A percentile compares a stretch with the other conserved stretches of the same genome.
These are phyloP conservation scores for Halcyon leucocephala DNA, from an alignment of 2,797 vertebrate genomes.

Conservation along the genomic window DNA sequence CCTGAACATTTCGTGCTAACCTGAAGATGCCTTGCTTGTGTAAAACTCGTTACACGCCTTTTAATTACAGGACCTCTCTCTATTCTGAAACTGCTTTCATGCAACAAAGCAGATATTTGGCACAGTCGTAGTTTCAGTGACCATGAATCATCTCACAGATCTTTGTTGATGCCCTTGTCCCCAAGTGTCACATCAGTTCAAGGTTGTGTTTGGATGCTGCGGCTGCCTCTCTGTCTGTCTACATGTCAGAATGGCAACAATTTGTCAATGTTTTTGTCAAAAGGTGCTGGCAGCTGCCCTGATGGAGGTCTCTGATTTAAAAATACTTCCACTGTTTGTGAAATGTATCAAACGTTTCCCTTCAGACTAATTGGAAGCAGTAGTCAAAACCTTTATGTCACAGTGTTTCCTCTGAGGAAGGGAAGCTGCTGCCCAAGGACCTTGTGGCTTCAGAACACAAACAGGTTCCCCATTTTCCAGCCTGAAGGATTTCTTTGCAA, in stretches of 20 bases:
- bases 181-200: not conserved
- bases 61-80: not conserved
- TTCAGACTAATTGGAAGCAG: constrained; percentile 11
- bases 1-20: not conserved
- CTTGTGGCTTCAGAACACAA: not conserved
- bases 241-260: constrained; percentile 27
- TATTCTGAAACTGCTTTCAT: not conserved
- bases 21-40: not conserved
- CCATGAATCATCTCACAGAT: not conserved
- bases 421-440: not conserved
- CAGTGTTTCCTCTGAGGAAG: not conserved
- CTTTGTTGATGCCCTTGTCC: not conserved
- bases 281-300: not conserved
- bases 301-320: not conserved
- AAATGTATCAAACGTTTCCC: not conserved
- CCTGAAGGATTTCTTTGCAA: not conserved
- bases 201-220: not conserved
- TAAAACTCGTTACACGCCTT: not conserved
- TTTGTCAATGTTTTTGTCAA: not conserved
- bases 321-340: not conserved
- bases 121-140: not conserved
- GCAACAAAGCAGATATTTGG: not conserved
- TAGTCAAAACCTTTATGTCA: constrained; percentile 3
- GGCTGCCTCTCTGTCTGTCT: not conserved
- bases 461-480: not conserved